These are phyloP conservation scores for Diplazon laetatorius DNA, from an alignment of 2,888 invertebrate species.

Conservation along the genomic window DNA sequence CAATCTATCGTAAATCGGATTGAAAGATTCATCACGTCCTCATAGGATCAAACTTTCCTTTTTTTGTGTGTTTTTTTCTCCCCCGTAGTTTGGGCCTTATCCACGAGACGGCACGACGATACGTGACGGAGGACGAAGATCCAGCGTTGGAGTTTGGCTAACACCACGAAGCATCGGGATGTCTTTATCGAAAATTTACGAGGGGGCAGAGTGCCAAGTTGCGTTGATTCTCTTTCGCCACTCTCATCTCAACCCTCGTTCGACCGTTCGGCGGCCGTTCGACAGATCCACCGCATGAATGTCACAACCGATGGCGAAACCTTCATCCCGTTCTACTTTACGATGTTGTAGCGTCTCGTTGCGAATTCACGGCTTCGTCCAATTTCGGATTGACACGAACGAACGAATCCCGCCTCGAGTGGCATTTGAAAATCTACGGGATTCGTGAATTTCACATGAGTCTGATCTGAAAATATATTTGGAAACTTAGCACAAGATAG, in stretches of 20 bases:
- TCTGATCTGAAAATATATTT: not conserved
- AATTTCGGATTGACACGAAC: too few species aligned
- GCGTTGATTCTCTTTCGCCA: not conserved
- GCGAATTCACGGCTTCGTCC: not conserved
- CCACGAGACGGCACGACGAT: constrained; percentile 15
- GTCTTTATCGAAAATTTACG: constrained; percentile 68
- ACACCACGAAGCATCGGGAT: constrained; percentile 20
- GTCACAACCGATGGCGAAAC: not conserved
- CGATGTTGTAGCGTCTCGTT: not conserved
- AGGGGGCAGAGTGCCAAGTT: constrained; percentile 69
- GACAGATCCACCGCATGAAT: not conserved
- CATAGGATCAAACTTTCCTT: too few species aligned
- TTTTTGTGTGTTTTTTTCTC: too few species aligned
- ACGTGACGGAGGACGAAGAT: not conserved
- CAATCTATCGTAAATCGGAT: too few species aligned
- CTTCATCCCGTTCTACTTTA: not conserved
- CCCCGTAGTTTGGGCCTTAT: not conserved
- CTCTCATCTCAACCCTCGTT: too few species aligned
- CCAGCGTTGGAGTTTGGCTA: constrained; percentile 8
- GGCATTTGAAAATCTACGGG: not conserved
- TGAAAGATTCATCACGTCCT: too few species aligned
- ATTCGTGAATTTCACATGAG: not conserved
- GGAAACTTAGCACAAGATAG: too few species aligned
- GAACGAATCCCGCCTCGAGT: not conserved
- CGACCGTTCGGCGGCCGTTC: constrained; percentile 3